Evolutionary conservation across 2,888 invertebrate species (phyloP).

Genomic region (Andrena minutula): DNA sequence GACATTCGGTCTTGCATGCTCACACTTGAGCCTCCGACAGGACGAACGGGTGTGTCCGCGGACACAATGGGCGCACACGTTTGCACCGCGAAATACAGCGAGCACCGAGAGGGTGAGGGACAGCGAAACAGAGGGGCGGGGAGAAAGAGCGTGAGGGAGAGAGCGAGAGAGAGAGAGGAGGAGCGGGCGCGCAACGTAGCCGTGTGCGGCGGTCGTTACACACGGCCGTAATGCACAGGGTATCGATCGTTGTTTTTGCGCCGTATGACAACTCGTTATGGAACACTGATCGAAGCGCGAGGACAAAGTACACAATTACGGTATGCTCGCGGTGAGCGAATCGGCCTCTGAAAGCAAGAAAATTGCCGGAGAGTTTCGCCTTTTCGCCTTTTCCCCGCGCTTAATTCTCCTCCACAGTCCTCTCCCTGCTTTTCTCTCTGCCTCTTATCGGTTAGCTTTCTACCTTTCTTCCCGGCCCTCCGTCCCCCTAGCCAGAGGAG

Average conservation of each 20-base stretch:
- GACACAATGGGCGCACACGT: constrained; percentile 50
- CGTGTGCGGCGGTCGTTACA: constrained; percentile 52
- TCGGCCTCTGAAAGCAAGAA: constrained; percentile 67
- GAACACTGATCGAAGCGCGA: constrained; percentile 78
- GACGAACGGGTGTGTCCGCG: constrained; percentile 52
- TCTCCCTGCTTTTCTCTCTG: constrained; percentile 12
- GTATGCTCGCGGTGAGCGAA: constrained; percentile 63
- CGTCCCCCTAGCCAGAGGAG: constrained; percentile 13
- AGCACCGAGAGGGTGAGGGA: background rate
- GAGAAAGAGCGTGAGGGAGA: constrained; percentile 13
- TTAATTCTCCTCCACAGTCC: constrained; percentile 61
- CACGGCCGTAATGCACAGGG: constrained; percentile 68
- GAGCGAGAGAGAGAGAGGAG: constrained; percentile 16
- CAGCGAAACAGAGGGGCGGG: background rate
- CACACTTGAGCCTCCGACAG: constrained; percentile 51
- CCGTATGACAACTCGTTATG: constrained; percentile 81
- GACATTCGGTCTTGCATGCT: constrained; percentile 76
- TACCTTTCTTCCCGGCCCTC: constrained; percentile 18
- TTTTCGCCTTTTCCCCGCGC: constrained; percentile 68
- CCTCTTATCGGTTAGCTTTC: constrained; percentile 27
- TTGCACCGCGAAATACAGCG: constrained; percentile 48
- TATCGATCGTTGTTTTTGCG: constrained; percentile 80
- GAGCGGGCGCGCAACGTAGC: constrained; percentile 20
- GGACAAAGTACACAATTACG: constrained; percentile 75
- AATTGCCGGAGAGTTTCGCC: constrained; percentile 68